Evolutionary conservation across 1,140 invertebrate species (phyloP).

Genomic region (Monomorium pharaonis): DNA sequence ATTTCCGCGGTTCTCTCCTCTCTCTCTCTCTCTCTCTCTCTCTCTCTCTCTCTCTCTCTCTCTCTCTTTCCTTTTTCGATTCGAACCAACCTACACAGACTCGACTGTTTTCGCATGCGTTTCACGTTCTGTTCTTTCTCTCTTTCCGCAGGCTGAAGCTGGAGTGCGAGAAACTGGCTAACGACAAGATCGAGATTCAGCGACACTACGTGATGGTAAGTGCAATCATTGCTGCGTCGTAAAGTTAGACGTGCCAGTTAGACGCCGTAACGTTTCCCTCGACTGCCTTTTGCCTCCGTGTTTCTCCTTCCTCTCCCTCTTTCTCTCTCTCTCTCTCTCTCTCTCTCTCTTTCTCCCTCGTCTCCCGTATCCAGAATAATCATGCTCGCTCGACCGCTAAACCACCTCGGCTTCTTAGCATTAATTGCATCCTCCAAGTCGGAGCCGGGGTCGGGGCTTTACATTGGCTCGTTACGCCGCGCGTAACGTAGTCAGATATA

Average conservation of each 20-base stretch:
- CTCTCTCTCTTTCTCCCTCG: constrained; percentile 41
- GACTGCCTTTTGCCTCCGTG: constrained; percentile 64
- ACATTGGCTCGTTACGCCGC: constrained; percentile 69
- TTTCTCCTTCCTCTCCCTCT: constrained; percentile 11
- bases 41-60: neutral
- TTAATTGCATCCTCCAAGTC: constrained; percentile 81
- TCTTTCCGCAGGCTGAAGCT: constrained; percentile 91
- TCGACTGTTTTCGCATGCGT: constrained; percentile 19
- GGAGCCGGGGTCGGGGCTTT: constrained; percentile 73
- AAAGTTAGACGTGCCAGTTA: constrained; percentile 67
- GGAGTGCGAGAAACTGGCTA: constrained; percentile 98
- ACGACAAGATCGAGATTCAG: constrained; percentile 99
- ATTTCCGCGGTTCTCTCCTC: neutral
- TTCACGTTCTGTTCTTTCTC: neutral
- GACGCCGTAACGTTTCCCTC: constrained; percentile 55
- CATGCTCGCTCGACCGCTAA: constrained; percentile 80
- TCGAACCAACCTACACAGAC: neutral
- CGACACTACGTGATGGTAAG: constrained; percentile 99
- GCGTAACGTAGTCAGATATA: constrained; percentile 41
- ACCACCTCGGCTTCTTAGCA: constrained; percentile 82
- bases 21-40: neutral
- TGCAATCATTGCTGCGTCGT: constrained; percentile 72
- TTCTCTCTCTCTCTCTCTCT: constrained; percentile 50
- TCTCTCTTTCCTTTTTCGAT: neutral
- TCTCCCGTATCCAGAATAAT: constrained; percentile 76